Conservation (phyloP, 1,140 invertebrate genomes). For the Araneus ventricosus region DNA sequence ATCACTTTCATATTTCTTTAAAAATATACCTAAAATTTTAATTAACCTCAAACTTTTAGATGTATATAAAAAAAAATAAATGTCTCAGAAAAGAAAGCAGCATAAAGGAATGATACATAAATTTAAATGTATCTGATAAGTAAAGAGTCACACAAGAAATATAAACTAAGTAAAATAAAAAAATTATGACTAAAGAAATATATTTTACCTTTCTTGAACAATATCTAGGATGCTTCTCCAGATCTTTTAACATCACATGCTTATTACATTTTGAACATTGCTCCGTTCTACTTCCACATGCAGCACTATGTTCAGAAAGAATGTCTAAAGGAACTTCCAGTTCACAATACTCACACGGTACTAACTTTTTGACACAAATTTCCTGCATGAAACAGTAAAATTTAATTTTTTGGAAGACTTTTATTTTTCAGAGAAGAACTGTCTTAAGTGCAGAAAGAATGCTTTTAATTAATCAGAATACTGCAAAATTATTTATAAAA, state of each 20-base stretch:
- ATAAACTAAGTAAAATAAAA: too few relatives aligned
- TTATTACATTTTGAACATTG: conserved; percentile 2
- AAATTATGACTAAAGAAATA: neutral
- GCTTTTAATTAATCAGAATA: too few relatives aligned
- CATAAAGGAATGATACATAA: too few relatives aligned
- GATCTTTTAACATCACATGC: neutral
- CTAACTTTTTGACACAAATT: neutral
- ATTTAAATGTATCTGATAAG: too few relatives aligned
- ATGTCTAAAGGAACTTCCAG: neutral
- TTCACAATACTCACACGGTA: conserved; percentile 31
- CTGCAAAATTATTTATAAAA: too few relatives aligned
- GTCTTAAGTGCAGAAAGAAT: neutral
- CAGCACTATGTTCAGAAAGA: neutral
- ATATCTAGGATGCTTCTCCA: neutral
- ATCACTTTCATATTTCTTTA: too few relatives aligned
- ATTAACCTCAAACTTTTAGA: too few relatives aligned
- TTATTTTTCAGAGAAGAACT: neutral
- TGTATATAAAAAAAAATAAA: too few relatives aligned
- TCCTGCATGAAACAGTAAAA: neutral
- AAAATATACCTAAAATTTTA: too few relatives aligned
- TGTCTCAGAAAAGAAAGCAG: too few relatives aligned
- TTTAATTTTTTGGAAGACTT: neutral
- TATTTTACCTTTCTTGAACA: neutral
- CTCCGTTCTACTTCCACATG: conserved; percentile 47
- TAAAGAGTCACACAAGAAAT: too few relatives aligned